Base-by-base conservation (phyloP, 2,797 vertebrate species). In the Pipistrellus kuhlii region DNA sequence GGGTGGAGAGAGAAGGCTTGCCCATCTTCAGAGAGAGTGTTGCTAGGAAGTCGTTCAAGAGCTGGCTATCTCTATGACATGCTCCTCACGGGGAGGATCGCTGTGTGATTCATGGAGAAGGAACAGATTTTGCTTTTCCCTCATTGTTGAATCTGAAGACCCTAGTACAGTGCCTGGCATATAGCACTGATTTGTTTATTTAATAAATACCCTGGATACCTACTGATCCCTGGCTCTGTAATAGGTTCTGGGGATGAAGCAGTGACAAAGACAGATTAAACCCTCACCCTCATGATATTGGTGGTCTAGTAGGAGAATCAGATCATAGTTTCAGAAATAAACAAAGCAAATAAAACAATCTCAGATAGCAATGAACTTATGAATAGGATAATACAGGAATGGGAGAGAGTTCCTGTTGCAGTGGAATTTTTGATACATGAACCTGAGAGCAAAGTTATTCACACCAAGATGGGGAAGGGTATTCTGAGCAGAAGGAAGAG, bases 401-500 rank as follows among this genome's bases (percentile, higher is more conserved):
- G n/a, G 30, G 75, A 13, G 3, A 69, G 17, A 4, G 18, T 11
- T 27, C 27, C n/a, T n/a, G 23, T 8, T 44, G 8, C 23, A 8
- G 23, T 6, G 32, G 44, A 48, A 8, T 78, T 53, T 44, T 78
- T 17, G 32, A 72, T 25, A 23, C 11, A 27, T 86, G 51, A 90
- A 69, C 8, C n/a, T 81, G 75, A 51, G 30, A 21, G 38, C 38
- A 53, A 27, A 14, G 59, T 12, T 25, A 14, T 44, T 48, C 46
- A 11, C 11, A 23, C 46, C 46, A 18, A 46, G 32, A 64, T 1
- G 12, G 12, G 32, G 14, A 53, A 86, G 57, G 41, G 44, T 53
- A 20, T 57, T 92, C 18, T 25, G 69, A 87, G 76, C n/a, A 78
- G 51, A 92, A 92, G 93, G 59, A 88, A 57, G 17, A 35, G 71